phyloP scores from a whole-genome alignment of 64 coral and sea anemone species.

The Montipora cactus region DNA sequence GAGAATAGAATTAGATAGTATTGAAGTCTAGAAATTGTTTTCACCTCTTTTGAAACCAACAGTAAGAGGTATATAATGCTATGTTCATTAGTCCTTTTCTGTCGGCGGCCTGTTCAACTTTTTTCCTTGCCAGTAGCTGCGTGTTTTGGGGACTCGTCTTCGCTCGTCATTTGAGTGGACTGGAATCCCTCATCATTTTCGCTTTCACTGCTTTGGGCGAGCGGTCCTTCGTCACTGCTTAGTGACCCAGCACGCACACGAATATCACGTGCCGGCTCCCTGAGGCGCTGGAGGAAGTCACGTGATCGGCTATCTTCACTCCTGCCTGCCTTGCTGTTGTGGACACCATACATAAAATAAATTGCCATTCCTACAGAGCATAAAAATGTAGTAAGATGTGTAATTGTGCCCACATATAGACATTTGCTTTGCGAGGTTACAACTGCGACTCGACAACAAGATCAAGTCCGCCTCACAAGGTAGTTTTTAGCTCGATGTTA shows the following conservation, averaged over 20 bases:
- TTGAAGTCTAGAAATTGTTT: too few species aligned
- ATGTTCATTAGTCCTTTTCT: background rate
- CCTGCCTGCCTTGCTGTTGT: conserved; percentile 40
- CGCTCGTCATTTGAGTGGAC: conserved; percentile 35
- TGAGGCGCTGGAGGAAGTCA: conserved; percentile 33
- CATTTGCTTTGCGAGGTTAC: background rate
- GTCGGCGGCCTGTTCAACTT: background rate
- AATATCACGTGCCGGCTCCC: background rate
- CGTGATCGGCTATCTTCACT: background rate
- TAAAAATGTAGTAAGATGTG: background rate
- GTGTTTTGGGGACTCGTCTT: conserved; percentile 33
- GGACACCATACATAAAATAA: conserved; percentile 72
- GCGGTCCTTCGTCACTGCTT: conserved; percentile 59
- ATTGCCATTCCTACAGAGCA: conserved; percentile 44
- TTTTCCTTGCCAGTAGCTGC: background rate
- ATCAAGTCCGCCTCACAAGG: too few species aligned
- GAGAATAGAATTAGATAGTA: too few species aligned
- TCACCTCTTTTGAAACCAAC: too few species aligned
- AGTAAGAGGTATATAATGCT: background rate
- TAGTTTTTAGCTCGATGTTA: too few species aligned
- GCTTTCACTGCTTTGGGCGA: conserved; percentile 27
- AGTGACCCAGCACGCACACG: background rate
- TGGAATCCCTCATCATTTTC: conserved; percentile 61
- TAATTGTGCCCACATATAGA: background rate
- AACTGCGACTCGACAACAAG: too few species aligned